Evolutionary conservation across 2,888 invertebrate genomes (phyloP), one percentile per base, ranked within the genome.

Genomic region (Drosophila cyrtoloma): DNA sequence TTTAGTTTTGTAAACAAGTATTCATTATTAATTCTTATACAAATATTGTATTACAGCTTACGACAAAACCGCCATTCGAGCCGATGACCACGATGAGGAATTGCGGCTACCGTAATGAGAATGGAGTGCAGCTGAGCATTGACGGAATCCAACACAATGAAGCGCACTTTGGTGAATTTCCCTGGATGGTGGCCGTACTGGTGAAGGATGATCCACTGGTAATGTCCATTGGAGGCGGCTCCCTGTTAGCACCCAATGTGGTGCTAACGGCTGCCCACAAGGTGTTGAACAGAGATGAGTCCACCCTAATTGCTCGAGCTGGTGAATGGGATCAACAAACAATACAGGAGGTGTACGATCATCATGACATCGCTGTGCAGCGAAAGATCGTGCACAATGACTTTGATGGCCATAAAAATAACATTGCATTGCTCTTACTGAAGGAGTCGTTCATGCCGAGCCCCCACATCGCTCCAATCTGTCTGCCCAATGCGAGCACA

Each of bases 401-500:
- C 3, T 75, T 26, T 26, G 0, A 12, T 3, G 0, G 1, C 3
- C 0, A 3, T 0, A 5, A 6, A 3, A 52, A 71, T 12, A 71
- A 77, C 44, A 67, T 77, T 47, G 76, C 75, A 1, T 30, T 77
- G 14, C 56, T 77, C 3, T 16, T 61, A 0, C 50, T 71, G 1
- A 52, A 58, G 5, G 39, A 5, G 4, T n/a, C 42, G 5, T 64
- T 71, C 12, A 14, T 0, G 0, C 39, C 57, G 4, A 22, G 19
- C n/a, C 63, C 59, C 0, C 66, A 77, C 50, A 72, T 77, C 3
- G 33, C 61, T 5, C 68, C 76, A 61, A 72, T 77, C 26, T 77
- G 77, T 10, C 53, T 77, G 35, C 68, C 71, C 6, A 14, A 0
- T 0, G 16, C 58, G 3, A 16, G 2, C 3, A 19, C 12, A 1